phyloP scores from a whole-genome alignment of 2,888 invertebrate species.

The Melinaea menophilus region DNA sequence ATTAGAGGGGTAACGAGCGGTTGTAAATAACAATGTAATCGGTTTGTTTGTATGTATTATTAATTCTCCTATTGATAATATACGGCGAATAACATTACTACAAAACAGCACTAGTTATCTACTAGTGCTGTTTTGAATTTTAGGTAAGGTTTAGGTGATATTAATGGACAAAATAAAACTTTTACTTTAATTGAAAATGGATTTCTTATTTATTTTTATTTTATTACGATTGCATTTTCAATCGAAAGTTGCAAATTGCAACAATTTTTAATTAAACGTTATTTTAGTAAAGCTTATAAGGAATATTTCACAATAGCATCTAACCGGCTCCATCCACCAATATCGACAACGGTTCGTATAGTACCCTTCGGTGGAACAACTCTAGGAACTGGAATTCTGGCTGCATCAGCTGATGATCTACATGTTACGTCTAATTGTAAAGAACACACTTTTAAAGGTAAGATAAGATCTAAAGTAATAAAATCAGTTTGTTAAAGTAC shows the following conservation, averaged over 20 bases:
- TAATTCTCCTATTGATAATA: slow-evolving; percentile 27
- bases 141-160: too few species aligned
- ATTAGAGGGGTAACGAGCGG: neutral
- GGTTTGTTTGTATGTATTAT: slow-evolving; percentile 44
- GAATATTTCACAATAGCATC: neutral
- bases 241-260: too few species aligned
- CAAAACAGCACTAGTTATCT: too few species aligned
- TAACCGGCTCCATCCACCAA: slow-evolving; percentile 78
- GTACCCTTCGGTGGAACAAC: slow-evolving; percentile 79
- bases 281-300: too few species aligned
- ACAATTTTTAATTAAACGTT: too few species aligned
- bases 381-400: slow-evolving; percentile 82
- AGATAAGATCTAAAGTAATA: slow-evolving; percentile 5
- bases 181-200: too few species aligned
- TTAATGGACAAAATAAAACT: too few species aligned
- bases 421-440: slow-evolving; percentile 92
- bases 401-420: slow-evolving; percentile 83
- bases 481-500: too few species aligned
- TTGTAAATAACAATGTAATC: slow-evolving; percentile 47
- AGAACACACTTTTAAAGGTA: slow-evolving; percentile 91
- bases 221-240: too few species aligned
- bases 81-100: slow-evolving; percentile 3
- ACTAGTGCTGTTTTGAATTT: neutral
- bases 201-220: too few species aligned
- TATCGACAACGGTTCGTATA: slow-evolving; percentile 80